Conservation (phyloP, 2,888 invertebrate species). For the Formica aserva region DNA sequence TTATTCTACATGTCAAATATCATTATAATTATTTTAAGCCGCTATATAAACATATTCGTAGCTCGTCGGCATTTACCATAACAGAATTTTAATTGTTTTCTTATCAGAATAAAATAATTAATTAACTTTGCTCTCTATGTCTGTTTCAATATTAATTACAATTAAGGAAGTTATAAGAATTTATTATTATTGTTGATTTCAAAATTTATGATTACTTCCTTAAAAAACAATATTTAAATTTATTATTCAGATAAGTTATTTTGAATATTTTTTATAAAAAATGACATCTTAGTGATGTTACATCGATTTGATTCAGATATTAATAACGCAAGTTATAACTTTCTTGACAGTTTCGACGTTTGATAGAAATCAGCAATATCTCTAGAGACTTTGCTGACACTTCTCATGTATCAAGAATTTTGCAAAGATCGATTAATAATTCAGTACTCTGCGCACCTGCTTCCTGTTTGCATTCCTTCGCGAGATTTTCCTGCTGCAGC, state of each 20-base stretch:
- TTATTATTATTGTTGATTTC: neutral
- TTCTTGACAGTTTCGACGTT: neutral
- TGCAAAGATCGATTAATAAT: constrained; percentile 23
- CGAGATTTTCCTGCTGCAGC: constrained; percentile 31
- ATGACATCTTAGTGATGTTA: neutral
- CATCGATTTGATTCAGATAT: neutral
- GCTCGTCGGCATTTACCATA: neutral
- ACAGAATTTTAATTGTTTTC: neutral
- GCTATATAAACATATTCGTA: neutral
- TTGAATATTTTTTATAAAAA: neutral
- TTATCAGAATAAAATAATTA: constrained; percentile 4
- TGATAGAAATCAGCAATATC: neutral
- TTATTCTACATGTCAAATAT: neutral
- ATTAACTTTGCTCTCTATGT: neutral
- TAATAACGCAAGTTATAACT: neutral
- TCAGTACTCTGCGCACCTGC: constrained; percentile 69
- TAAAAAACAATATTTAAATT: neutral
- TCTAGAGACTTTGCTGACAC: neutral
- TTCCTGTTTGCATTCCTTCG: constrained; percentile 50
- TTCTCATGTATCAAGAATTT: constrained; percentile 29
- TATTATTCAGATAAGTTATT: neutral
- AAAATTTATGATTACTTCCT: neutral
- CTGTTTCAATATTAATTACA: neutral
- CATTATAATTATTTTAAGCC: neutral
- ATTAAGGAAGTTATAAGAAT: neutral